Conservation (phyloP, 1,140 invertebrate species). For the Pseudomyrmex dendroicus region DNA sequence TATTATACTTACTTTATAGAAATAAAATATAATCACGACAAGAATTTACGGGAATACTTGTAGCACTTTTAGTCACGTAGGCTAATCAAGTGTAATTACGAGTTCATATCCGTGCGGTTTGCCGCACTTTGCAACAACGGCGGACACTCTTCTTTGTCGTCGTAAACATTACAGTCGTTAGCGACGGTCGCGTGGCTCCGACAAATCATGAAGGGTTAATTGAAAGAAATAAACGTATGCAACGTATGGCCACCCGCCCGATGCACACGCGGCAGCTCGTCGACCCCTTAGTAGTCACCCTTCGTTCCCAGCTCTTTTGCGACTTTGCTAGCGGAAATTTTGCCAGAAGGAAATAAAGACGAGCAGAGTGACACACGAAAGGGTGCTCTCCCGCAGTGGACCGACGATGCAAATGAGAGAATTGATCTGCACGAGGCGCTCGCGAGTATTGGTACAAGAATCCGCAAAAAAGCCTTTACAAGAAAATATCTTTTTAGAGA, state of each 20-base stretch:
- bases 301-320: conserved; percentile 10
- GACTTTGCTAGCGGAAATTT: conserved; percentile 31
- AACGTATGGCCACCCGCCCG: conserved; percentile 57
- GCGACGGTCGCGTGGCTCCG: conserved; percentile 82
- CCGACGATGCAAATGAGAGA: conserved; percentile 49
- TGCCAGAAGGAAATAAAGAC: conserved; percentile 14
- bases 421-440: conserved; percentile 15
- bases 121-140: background rate
- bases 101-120: conserved; percentile 30
- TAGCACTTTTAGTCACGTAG: conserved; percentile 7
- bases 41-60: background rate
- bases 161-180: conserved; percentile 84
- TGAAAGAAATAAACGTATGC: conserved; percentile 84
- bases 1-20: background rate
- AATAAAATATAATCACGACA: conserved; percentile 14
- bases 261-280: conserved; percentile 8
- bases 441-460: conserved; percentile 14
- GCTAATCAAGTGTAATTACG: conserved; percentile 41
- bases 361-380: conserved; percentile 27
- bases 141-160: conserved; percentile 31
- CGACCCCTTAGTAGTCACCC: conserved; percentile 3
- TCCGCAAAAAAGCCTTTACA: background rate
- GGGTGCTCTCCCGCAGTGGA: conserved; percentile 47
- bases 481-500: background rate
- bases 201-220: conserved; percentile 82